phyloP scores from a whole-genome alignment of 2,113 vertebrate species.

The Leucopternis melanops region DNA sequence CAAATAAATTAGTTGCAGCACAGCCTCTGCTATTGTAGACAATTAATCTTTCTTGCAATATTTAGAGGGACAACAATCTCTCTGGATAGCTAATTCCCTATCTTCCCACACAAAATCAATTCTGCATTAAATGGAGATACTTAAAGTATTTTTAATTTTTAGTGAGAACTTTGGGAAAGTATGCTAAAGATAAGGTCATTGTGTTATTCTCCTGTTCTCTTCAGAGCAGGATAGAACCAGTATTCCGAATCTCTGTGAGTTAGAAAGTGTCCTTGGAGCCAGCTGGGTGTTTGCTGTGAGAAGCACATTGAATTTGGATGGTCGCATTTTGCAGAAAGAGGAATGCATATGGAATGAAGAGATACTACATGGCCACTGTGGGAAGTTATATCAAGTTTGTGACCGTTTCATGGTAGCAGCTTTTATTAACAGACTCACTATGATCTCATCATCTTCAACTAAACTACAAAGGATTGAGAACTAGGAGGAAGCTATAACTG shows the following conservation, averaged over 20 bases:
- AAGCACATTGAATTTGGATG: not conserved
- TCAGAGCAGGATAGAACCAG: not conserved
- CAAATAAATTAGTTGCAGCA: not conserved
- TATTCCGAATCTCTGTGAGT: not conserved
- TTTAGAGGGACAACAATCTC: not conserved
- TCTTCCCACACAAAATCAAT: conserved; percentile 5
- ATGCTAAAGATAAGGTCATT: not conserved
- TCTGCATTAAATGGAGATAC: not conserved
- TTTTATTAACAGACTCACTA: not conserved
- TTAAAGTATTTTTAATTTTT: not conserved
- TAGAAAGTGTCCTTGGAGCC: not conserved
- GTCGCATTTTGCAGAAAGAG: not conserved
- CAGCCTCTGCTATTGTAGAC: not conserved
- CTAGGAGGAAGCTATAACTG: not conserved
- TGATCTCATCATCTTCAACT: not conserved
- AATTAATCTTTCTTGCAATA: not conserved
- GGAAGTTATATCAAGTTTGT: not conserved
- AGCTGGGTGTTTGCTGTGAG: not conserved
- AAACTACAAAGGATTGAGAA: not conserved
- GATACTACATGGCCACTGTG: no score
- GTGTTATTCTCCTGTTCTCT: not conserved
- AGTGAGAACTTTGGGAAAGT: not conserved
- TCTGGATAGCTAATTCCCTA: not conserved
- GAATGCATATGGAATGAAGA: not conserved
- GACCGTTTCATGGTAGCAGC: not conserved